These are phyloP conservation scores for Pyrocoelia pectoralis DNA, from an alignment of 2,888 invertebrate genomes.

Conservation along the genomic window DNA sequence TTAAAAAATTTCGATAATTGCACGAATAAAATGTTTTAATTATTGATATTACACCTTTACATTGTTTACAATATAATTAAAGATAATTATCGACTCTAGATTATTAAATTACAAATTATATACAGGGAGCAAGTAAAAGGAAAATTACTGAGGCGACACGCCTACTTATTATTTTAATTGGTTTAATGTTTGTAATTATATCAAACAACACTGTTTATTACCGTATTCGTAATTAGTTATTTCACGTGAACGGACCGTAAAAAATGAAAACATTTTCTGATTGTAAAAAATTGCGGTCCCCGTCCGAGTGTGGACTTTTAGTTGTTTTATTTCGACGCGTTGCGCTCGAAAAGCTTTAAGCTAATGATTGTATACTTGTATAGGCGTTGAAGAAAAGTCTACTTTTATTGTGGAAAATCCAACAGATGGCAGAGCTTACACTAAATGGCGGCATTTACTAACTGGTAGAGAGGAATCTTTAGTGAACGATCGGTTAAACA, in stretches of 20 bases:
- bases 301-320: too few species aligned
- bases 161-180: slow-evolving; percentile 49
- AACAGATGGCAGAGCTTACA: too few species aligned
- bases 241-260: slow-evolving; percentile 28
- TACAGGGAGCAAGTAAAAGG: slow-evolving; percentile 28
- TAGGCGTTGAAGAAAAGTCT: too few species aligned
- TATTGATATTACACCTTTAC: slow-evolving; percentile 2
- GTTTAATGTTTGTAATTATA: slow-evolving; percentile 43
- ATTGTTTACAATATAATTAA: slow-evolving; percentile 24
- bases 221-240: slow-evolving; percentile 31
- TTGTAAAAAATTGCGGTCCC: slow-evolving; percentile 5
- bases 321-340: too few species aligned
- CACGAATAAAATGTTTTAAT: slow-evolving; percentile 8
- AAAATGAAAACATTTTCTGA: slow-evolving; percentile 21
- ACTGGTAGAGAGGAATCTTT: too few species aligned
- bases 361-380: too few species aligned
- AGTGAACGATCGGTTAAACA: too few species aligned
- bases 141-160: slow-evolving; percentile 38
- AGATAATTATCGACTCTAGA: slow-evolving; percentile 27
- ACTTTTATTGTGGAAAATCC: too few species aligned
- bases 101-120: slow-evolving; percentile 38
- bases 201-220: slow-evolving; percentile 33
- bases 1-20: neutral
- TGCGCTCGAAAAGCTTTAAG: too few species aligned
- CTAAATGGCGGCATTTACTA: too few species aligned